phyloP scores from a whole-genome alignment of 1,140 invertebrate genomes.

The Atopsyche davidsoni region DNA sequence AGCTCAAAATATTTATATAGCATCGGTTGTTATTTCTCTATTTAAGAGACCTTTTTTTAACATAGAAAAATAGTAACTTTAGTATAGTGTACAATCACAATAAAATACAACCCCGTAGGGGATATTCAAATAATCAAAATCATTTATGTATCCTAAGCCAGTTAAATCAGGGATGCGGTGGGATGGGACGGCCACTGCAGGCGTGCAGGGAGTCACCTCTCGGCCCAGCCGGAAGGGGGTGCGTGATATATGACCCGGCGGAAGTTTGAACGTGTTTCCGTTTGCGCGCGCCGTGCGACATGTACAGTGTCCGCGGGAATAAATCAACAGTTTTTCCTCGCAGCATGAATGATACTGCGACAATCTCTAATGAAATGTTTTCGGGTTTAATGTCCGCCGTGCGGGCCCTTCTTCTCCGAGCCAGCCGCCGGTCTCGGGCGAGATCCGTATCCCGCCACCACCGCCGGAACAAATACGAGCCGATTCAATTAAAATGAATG shows the following conservation, averaged over 20 bases:
- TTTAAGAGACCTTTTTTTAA: too few relatives aligned
- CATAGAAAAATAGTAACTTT: too few relatives aligned
- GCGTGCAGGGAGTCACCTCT: slow-evolving; percentile 16
- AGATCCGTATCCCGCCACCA: slow-evolving; percentile 22
- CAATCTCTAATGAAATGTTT: slow-evolving; percentile 8
- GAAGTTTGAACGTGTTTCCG: slow-evolving; percentile 29
- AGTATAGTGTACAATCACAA: too few relatives aligned
- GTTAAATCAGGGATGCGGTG: too few relatives aligned
- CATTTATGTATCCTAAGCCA: too few relatives aligned
- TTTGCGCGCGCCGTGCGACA: slow-evolving; percentile 21
- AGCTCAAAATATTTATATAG: too few relatives aligned
- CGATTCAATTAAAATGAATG: slow-evolving; percentile 26
- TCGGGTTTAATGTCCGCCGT: too few relatives aligned
- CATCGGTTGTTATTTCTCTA: too few relatives aligned
- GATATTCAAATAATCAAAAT: too few relatives aligned
- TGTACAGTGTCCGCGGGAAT: slow-evolving; percentile 19
- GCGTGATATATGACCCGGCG: slow-evolving; percentile 27
- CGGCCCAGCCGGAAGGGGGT: slow-evolving; percentile 13
- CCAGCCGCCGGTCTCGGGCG: too few relatives aligned
- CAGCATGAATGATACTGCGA: slow-evolving; percentile 1
- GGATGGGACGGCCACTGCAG: slow-evolving; percentile 15
- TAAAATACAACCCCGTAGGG: too few relatives aligned
- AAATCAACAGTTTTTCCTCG: slow-evolving; percentile 24
- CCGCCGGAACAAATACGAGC: slow-evolving; percentile 16
- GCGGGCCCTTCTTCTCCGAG: too few relatives aligned